These are phyloP conservation scores for Ctenoplectra terminalis DNA, from an alignment of 1,140 invertebrate species.

Conservation along the genomic window DNA sequence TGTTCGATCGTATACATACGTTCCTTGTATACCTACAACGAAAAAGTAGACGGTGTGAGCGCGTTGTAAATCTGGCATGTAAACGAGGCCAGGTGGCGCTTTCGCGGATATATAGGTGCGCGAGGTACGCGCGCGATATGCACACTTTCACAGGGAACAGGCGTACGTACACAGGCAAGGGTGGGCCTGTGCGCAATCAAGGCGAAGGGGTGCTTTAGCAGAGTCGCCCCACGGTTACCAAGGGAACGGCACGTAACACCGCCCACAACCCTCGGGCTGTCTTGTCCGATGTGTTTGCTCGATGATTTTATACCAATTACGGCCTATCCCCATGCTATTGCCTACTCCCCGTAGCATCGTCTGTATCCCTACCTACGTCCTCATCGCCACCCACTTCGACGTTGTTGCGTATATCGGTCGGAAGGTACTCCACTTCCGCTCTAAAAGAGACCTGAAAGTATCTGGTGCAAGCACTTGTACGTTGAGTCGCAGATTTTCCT, in stretches of 20 bases:
- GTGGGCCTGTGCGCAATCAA: conserved; percentile 76
- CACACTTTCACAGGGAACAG: not conserved
- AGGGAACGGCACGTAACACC: conserved; percentile 81
- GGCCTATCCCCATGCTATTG: conserved; percentile 78
- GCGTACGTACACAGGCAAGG: conserved; percentile 42
- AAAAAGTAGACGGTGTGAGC: conserved; percentile 3
- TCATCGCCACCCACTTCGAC: conserved; percentile 45
- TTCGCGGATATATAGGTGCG: conserved; percentile 1
- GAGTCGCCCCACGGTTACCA: conserved; percentile 76
- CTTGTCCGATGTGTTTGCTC: conserved; percentile 82
- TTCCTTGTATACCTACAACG: not conserved
- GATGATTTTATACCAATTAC: conserved; percentile 83
- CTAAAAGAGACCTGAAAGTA: conserved; percentile 27
- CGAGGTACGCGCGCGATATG: not conserved
- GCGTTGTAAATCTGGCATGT: conserved; percentile 46
- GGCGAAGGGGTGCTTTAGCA: conserved; percentile 76
- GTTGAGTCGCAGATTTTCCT: not conserved
- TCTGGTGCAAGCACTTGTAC: not conserved
- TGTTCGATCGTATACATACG: not conserved
- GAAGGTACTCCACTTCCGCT: conserved; percentile 54
- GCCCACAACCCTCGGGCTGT: conserved; percentile 81
- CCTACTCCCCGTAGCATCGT: conserved; percentile 64
- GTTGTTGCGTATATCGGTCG: conserved; percentile 41
- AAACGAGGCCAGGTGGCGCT: conserved; percentile 33
- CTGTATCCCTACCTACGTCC: conserved; percentile 61